Conservation (phyloP, 2,888 invertebrate genomes). For the Serrognathus titanus region DNA sequence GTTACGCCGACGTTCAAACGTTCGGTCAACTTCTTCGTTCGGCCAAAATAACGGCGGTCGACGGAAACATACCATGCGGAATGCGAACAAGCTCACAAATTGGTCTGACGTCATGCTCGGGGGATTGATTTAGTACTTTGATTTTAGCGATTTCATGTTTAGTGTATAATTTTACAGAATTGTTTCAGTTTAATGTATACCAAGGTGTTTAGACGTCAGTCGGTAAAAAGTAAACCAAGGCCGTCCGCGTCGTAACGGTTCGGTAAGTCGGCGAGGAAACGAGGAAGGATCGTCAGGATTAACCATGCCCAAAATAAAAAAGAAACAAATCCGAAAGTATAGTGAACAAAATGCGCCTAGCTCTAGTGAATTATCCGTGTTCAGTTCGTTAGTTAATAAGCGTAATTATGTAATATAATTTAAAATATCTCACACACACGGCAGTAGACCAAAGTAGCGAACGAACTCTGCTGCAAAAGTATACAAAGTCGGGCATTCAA, state of each 20-base stretch:
- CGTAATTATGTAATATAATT: slow-evolving; percentile 34
- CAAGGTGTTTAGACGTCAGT: slow-evolving; percentile 29
- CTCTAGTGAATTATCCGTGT: slow-evolving; percentile 22
- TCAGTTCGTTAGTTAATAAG: slow-evolving; percentile 32
- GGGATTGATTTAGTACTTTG: slow-evolving; percentile 39
- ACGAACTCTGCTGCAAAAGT: slow-evolving; percentile 24
- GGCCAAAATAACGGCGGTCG: neutral
- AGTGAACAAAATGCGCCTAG: slow-evolving; percentile 23
- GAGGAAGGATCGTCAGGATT: too few relatives aligned
- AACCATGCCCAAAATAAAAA: slow-evolving; percentile 12
- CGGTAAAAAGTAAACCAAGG: slow-evolving; percentile 13
- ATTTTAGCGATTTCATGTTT: slow-evolving; percentile 43
- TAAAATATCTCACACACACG: slow-evolving; percentile 47
- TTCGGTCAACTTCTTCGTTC: too few relatives aligned
- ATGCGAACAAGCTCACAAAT: slow-evolving; percentile 6
- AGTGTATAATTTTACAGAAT: slow-evolving; percentile 42
- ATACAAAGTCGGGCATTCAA: slow-evolving; percentile 19
- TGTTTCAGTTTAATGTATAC: slow-evolving; percentile 41
- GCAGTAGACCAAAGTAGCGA: slow-evolving; percentile 38
- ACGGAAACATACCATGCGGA: slow-evolving; percentile 1
- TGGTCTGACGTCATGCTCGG: slow-evolving; percentile 30
- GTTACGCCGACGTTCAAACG: neutral
- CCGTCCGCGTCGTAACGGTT: slow-evolving; percentile 6
- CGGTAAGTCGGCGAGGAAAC: too few relatives aligned
- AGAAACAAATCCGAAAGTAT: slow-evolving; percentile 17